Base-by-base conservation (phyloP, 1,140 invertebrate species). In the Ladona fulva region DNA sequence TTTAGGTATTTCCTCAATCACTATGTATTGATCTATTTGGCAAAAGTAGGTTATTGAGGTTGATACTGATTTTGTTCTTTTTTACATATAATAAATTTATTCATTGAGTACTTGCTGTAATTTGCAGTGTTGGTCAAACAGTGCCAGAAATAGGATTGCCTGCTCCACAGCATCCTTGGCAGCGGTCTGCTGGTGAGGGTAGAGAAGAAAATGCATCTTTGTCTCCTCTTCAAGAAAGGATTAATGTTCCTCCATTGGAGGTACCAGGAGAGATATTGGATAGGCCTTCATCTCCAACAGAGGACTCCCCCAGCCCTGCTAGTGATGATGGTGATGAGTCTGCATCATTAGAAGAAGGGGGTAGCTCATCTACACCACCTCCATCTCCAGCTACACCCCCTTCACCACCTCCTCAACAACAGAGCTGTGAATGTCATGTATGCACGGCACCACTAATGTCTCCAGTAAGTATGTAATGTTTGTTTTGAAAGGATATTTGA, bases 401-500 rank as follows among this genome's bases (percentile, higher is more conserved):
- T 10, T 22, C 42, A 3, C 25, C 52, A 16, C 52, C 52, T 6
- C 52, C 52, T 66, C 19, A 80, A 59, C 42, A 80, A 25, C 74
- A 80, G 75, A 78, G 77, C 42, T 82, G 82, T 78, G 81, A 81
- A 76, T 83, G 81, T 79, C 82, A 82, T 77, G 81, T 82, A 22
- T 82, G 82, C 76, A 81, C 80, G 42, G 79, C 80, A 25, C 81
- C 81, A 44, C 78, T 78, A 3, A 66, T 66, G 52, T 66, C 52
- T 66, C 52, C 52, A 66, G 52, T 66, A 66, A 66, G 52, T 66
- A 37, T 37, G 8, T 37, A 5, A 37, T 37, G n/a, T 37, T 37
- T 37, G 29, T 37, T 37, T 37, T 37, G 1, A 37, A 37, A 8
- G 29, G n/a, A n/a, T 8, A 37, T 5, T 8, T 37, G 29, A 5